A percentile compares a stretch with the other conserved stretches of the same genome.
phyloP scores from a whole-genome alignment of 2,888 invertebrate genomes.

The Hemaris fuciformis region DNA sequence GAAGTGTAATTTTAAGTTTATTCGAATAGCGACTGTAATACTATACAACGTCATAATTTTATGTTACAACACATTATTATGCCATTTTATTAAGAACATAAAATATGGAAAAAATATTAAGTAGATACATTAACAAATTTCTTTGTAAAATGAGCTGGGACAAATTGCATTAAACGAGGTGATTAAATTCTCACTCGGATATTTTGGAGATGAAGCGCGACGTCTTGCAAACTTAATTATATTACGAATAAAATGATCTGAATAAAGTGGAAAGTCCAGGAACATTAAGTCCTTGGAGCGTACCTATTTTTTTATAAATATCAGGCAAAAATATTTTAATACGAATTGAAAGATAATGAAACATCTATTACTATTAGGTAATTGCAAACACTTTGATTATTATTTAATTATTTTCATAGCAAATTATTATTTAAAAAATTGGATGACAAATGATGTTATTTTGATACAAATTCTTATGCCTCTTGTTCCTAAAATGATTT shows the following conservation, averaged over 20 bases:
- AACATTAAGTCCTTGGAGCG: conserved; percentile 38
- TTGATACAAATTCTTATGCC: too few species aligned
- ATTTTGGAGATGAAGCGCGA: conserved; percentile 57
- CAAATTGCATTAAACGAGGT: conserved; percentile 62
- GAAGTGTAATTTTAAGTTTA: not conserved
- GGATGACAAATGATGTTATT: too few species aligned
- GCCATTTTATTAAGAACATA: not conserved
- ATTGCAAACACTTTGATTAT: too few species aligned
- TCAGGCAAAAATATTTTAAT: conserved; percentile 27
- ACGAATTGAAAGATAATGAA: not conserved
- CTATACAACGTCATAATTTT: not conserved
- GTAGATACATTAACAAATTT: not conserved
- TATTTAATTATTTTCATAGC: too few species aligned
- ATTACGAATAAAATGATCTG: conserved; percentile 67
- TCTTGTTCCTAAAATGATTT: too few species aligned
- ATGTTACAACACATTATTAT: not conserved
- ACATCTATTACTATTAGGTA: too few species aligned
- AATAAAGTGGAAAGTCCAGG: conserved; percentile 48
- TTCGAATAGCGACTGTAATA: not conserved
- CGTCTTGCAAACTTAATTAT: conserved; percentile 70
- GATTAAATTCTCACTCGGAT: conserved; percentile 62
- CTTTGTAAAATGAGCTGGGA: conserved; percentile 45
- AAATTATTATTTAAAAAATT: too few species aligned
- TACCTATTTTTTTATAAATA: conserved; percentile 46
- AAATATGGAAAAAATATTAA: not conserved